Base-by-base conservation (phyloP, 2,888 invertebrate species). In the Tenthredo livida region DNA sequence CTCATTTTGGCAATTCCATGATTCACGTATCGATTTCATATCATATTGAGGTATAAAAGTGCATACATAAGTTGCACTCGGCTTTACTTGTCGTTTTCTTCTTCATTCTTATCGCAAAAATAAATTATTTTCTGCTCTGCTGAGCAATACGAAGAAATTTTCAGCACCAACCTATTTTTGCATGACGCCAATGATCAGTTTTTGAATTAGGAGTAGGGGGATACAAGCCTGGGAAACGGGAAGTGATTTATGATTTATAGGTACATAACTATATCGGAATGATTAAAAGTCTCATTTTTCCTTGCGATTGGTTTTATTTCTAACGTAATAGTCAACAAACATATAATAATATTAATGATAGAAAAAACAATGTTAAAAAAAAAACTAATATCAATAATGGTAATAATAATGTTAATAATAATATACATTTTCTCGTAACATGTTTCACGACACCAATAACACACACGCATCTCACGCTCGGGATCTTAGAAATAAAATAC, bases 281-380 rank as follows among this genome's bases (percentile, higher is more conserved):
- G 43, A 72, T 21, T 43, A 43, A 17, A 4, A 65, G 40, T 40
- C 25, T 84, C 50, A 47, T 75, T 84, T 54, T 85, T 67, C 54
- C 10, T 72, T 77, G 75, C 84, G 43, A 80, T 65, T 43, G 47
- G 33, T 86, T 90, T 90, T 91, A 91, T 91, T 91, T 90, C 91
- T 91, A 91, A 91, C 91, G 88, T 90, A 91, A 90, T 90, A 89
- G 87, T 91, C 91, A 91, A 91, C 91, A 89, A 91, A 91, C 91
- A 91, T 90, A 89, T 88, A 90, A 89, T 90, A 87, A 88, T 90
- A 90, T 90, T 86, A 87, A 87, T 88, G 73, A 78, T 87, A 86
- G 89, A 89, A 89, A 90, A 89, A 87, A 85, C 88, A 54, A 77
- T 50, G 29, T 50, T 54, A 17, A 77, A 58, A 88, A 87, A 90